Percentiles rank a stretch among this genome's conserved stretches.
These are phyloP conservation scores for Pararge aegeria DNA, from an alignment of 1,140 invertebrate species.

Conservation along the genomic window DNA sequence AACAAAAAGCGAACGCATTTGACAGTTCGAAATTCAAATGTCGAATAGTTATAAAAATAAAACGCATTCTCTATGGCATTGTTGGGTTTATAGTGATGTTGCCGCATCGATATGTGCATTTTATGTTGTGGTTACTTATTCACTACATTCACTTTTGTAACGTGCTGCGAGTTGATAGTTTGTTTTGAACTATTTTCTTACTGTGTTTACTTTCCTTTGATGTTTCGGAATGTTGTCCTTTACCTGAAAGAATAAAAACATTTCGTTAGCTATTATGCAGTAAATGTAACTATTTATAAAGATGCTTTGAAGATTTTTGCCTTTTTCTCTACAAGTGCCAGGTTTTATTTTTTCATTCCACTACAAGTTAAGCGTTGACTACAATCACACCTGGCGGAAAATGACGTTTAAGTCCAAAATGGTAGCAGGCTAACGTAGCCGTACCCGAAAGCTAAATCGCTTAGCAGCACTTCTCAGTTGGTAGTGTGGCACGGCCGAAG, in stretches of 20 bases:
- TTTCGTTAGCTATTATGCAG: not conserved
- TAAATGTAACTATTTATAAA: no score
- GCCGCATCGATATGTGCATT: slow-evolving; percentile 9
- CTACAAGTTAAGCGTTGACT: no score
- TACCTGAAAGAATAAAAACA: slow-evolving; percentile 13
- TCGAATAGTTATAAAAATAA: slow-evolving; percentile 36
- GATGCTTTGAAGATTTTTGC: no score
- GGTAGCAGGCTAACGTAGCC: no score
- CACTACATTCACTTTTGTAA: not conserved
- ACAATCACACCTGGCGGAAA: no score
- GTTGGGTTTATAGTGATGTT: slow-evolving; percentile 22
- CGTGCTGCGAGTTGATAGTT: not conserved
- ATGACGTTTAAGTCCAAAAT: no score
- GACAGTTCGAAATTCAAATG: slow-evolving; percentile 32
- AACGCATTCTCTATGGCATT: slow-evolving; percentile 18
- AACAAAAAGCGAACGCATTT: slow-evolving; percentile 32
- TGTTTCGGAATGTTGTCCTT: not conserved
- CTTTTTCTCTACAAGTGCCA: no score
- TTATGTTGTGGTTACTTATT: slow-evolving; percentile 2
- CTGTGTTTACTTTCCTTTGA: not conserved
- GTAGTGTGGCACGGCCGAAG: no score
- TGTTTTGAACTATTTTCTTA: not conserved
- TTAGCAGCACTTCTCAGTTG: no score
- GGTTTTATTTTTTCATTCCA: no score
- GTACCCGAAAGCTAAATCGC: no score